Conservation (phyloP, 92 coral and sea anemone species). For the Bergia sp. region DNA sequence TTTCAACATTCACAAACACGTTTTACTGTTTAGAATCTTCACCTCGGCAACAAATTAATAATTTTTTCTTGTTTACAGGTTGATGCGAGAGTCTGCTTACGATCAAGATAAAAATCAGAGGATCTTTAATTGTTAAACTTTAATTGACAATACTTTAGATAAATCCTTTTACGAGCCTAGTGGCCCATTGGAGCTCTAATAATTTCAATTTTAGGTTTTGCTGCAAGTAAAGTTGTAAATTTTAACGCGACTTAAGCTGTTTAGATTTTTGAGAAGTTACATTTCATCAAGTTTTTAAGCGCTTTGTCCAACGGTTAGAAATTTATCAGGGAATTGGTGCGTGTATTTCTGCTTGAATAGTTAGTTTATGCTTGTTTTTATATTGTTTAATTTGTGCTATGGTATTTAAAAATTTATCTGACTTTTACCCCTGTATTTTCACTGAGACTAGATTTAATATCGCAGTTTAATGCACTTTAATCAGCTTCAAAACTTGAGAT, state of each 20-base stretch:
- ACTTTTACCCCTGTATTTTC: slow-evolving; percentile 22
- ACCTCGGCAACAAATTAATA: slow-evolving; percentile 22
- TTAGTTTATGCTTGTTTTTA: slow-evolving; percentile 14
- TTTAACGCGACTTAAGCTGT: slow-evolving; percentile 25
- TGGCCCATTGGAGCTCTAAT: slow-evolving; percentile 13
- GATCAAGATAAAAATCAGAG: slow-evolving; percentile 24
- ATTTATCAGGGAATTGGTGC: slow-evolving; percentile 25
- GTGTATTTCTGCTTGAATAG: too few relatives aligned
- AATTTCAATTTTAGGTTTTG: slow-evolving; percentile 22
- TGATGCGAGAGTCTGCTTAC: slow-evolving; percentile 27
- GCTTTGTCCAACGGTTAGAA: slow-evolving; percentile 26
- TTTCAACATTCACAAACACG: slow-evolving; percentile 14
- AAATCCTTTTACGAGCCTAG: slow-evolving; percentile 12
- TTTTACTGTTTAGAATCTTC: neutral
- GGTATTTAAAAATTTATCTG: slow-evolving; percentile 14
- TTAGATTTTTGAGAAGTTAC: slow-evolving; percentile 18
- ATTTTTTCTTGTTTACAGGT: slow-evolving; percentile 16
- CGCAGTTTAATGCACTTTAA: slow-evolving; percentile 19
- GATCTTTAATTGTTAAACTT: slow-evolving; percentile 17
- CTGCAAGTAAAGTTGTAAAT: slow-evolving; percentile 24
- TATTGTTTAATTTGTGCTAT: slow-evolving; percentile 6
- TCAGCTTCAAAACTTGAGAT: slow-evolving; percentile 21
- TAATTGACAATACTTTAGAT: slow-evolving; percentile 22
- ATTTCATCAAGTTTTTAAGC: slow-evolving; percentile 18
- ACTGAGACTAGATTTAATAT: slow-evolving; percentile 23